phyloP scores from a whole-genome alignment of 1,140 invertebrate species.

The Tetragonula clypearis region DNA sequence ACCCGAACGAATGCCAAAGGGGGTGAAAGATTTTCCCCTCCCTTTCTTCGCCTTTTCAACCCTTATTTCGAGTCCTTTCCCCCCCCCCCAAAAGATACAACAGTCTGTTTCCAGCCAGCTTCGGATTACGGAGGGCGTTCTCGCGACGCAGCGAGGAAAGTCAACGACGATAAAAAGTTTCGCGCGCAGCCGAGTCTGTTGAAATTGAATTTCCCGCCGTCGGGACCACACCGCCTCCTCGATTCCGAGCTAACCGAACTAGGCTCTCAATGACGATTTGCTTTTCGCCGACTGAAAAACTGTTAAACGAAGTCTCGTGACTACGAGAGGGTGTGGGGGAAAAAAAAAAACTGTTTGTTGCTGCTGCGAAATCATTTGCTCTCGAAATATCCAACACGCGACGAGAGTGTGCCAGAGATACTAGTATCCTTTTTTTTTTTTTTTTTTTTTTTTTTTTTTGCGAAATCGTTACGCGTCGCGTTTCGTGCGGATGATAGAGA shows the following conservation, averaged over 20 bases:
- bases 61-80: conserved; percentile 46
- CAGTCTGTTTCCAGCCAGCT: conserved; percentile 60
- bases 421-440: no score
- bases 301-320: neutral
- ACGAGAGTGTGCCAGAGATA: no score
- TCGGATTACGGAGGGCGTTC: conserved; percentile 58
- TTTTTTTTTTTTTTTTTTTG: no score
- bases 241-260: neutral
- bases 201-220: conserved; percentile 32
- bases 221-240: neutral
- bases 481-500: no score
- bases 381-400: no score
- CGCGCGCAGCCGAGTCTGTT: neutral
- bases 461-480: no score
- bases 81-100: conserved; percentile 43
- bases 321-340: no score
- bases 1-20: conserved; percentile 5
- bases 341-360: no score
- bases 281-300: neutral
- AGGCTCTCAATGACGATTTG: neutral
- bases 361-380: no score
- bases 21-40: neutral
- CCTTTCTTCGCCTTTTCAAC: neutral
- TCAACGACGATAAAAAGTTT: conserved; percentile 46
- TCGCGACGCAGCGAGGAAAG: neutral